These are phyloP conservation scores for Argyresthia goedartella DNA, from an alignment of 2,888 invertebrate species.

Conservation along the genomic window DNA sequence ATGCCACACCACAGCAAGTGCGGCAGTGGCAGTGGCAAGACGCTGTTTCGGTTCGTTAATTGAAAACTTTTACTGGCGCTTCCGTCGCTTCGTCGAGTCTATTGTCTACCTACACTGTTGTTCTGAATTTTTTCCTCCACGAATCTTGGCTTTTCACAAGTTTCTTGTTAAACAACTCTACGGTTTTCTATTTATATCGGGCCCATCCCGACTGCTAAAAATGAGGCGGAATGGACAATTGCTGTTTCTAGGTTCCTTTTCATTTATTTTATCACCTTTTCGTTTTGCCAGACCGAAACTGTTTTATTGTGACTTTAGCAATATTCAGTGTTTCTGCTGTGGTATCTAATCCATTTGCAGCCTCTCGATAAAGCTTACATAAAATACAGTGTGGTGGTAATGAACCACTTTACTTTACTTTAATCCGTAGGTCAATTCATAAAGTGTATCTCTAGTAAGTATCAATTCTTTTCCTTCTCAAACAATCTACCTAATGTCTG, in stretches of 20 bases:
- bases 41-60: slow-evolving; percentile 25
- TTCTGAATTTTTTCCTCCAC: slow-evolving; percentile 16
- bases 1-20: background rate
- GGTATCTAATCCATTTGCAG: too few species aligned
- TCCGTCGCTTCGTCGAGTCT: slow-evolving; percentile 15
- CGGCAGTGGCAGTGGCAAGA: background rate
- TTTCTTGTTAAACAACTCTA: slow-evolving; percentile 34
- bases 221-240: slow-evolving; percentile 36
- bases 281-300: too few species aligned
- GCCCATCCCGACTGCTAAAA: slow-evolving; percentile 32
- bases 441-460: background rate
- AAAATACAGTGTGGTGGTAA: too few species aligned
- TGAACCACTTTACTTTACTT: too few species aligned
- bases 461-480: slow-evolving; percentile 21
- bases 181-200: slow-evolving; percentile 31
- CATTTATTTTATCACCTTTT: too few species aligned
- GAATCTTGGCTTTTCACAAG: slow-evolving; percentile 35
- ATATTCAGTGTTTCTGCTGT: too few species aligned
- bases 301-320: too few species aligned
- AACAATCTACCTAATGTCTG: slow-evolving; percentile 37
- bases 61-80: slow-evolving; percentile 35
- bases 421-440: too few species aligned
- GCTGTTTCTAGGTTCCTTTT: slow-evolving; percentile 18
- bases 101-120: slow-evolving; percentile 27
- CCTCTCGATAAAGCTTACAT: too few species aligned